Base-by-base conservation (phyloP, 2,113 vertebrate genomes). In the Colossoma macropomum region DNA sequence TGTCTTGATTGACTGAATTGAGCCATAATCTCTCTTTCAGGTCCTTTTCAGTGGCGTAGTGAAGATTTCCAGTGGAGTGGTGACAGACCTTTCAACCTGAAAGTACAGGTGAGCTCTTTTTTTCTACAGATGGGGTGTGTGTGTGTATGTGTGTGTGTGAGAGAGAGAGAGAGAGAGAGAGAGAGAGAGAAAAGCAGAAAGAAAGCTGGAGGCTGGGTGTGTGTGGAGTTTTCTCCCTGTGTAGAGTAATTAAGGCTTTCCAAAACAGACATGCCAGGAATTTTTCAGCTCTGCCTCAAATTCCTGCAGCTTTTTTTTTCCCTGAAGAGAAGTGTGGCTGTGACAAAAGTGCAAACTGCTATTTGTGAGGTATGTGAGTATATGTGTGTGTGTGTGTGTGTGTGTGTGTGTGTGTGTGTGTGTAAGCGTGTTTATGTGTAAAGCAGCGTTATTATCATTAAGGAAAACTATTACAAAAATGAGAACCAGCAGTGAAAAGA, bases 181-280 rank as follows among this genome's bases (percentile, higher is more conserved):
- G 34, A 78, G 75, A 71, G 74, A 85, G 77, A 78, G 23, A 9
- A 73, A 62, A 65, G 56, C 12, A 41, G 23, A 45, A 74, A 73
- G 68, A 54, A 72, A 56, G 80, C 21, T 21, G 48, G 56, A 78
- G 75, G 79, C 82, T 77, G 81, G 81, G 56, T 30, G 83, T 84
- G 76, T 81, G 81, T 83, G 30, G 48, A 60, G 77, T 59, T 90
- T 78, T 81, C 84, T 87, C 72, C 79, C 77, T 84, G 59, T 86
- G 80, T 85, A 88, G 89, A 91, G 84, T 93, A 92, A 93, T 93
- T 92, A 91, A 56, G 65, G 65, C 8, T 79, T 50, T 91, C 83
- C 76, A 45, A 86, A 89, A 85, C 78, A 77, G 50, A 77, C 85
- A 85, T 86, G 66, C 85, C 87, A 80, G 60, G 54, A 80, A 88